phyloP scores from a whole-genome alignment of 2,797 vertebrate genomes.

The Gambelia wislizenii region DNA sequence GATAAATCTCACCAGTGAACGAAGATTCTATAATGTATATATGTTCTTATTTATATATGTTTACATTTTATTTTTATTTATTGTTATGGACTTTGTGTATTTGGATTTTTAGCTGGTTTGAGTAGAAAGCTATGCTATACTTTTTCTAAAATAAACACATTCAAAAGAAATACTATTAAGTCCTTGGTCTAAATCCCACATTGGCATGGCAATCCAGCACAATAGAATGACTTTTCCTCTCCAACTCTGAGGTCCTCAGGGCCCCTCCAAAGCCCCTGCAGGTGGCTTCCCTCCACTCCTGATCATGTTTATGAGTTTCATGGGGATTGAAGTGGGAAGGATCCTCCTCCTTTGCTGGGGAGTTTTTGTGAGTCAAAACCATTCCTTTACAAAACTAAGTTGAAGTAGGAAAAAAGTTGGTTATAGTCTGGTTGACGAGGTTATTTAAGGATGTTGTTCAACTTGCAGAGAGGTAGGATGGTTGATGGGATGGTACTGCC shows the following conservation, averaged over 20 bases:
- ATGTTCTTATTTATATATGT: background rate
- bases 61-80: background rate
- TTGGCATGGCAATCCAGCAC: no score
- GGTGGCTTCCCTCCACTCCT: no score
- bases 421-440: background rate
- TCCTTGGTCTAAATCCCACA: no score
- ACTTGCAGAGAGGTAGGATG: background rate
- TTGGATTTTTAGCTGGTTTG: background rate
- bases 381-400: background rate
- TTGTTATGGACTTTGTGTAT: background rate
- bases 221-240: no score
- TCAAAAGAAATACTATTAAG: no score
- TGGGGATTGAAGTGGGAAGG: no score
- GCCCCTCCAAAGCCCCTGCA: no score
- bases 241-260: no score
- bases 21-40: background rate
- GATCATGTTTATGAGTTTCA: no score
- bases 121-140: background rate
- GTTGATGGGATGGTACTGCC: background rate
- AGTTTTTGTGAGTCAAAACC: background rate
- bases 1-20: background rate
- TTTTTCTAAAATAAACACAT: background rate
- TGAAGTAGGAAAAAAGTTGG: background rate
- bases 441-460: background rate
- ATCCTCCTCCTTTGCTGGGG: background rate